Evolutionary conservation across 2,797 vertebrate genomes (phyloP), one percentile per base, ranked within the genome.

Genomic region (Coccyzus lansbergi): DNA sequence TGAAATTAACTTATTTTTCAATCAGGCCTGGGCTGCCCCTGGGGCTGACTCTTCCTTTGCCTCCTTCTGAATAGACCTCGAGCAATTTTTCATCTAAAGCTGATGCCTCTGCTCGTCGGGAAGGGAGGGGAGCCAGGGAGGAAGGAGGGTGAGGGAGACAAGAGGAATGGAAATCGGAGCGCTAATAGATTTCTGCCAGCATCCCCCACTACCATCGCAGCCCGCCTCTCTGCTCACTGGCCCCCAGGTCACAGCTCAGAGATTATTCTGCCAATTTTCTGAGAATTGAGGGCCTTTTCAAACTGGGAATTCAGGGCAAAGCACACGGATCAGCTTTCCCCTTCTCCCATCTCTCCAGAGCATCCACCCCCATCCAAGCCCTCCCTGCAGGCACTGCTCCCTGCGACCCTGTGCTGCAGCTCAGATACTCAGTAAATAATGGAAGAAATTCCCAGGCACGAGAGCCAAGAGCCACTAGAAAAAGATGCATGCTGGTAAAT

Each of bases 1-100:
- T 98, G 98, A 99, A 99, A 99, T 99, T 99, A 99, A 99, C 99
- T 99, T 99, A 99, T 99, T 99, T 99, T 99, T 99, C 99, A 99
- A 99, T 99, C 99, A 99, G 99, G 98, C 98, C 97, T 97, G 95
- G 98, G 97, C 97, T 98, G 98, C 99, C 99, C 99, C 98, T 95
- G 98, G 98, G 99, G 99, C 97, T 99, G 98, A 98, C 98, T 98
- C 98, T 98, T 98, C 98, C 98, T 98, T 96, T 98, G 98, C 98
- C 97, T 98, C 98, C 98, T 98, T 98, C 98, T 98, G 98, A 98
- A 98, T 97, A 98, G 95, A 98, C 97, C 98, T 97, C 97, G 97
- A 98, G 98, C 98, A 98, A 99, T 99, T 99, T 99, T 98, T 98
- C 98, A 98, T 98, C 96, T 98, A 96, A 98, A 98, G 98, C 98